A percentile compares a stretch with the other conserved stretches of the same genome.
Conservation (phyloP, 2,888 invertebrate species). For the Synanthedon myopaeformis region DNA sequence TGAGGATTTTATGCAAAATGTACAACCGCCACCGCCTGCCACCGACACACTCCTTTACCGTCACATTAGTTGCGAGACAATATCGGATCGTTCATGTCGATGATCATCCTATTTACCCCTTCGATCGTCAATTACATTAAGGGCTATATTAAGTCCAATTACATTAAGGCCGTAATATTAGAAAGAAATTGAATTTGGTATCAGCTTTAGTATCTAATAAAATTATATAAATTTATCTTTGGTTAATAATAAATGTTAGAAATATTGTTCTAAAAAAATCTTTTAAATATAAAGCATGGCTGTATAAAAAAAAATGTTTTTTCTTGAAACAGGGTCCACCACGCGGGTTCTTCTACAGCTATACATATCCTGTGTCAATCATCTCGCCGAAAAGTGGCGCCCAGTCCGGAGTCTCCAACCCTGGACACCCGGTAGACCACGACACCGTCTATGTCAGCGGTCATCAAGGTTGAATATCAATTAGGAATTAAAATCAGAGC, state of each 20-base stretch:
- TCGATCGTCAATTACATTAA: no score
- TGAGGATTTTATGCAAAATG: slow-evolving; percentile 64
- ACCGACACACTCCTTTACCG: slow-evolving; percentile 39
- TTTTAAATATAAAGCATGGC: background rate
- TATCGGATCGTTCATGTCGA: background rate
- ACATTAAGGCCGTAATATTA: no score
- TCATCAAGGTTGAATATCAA: slow-evolving; percentile 9
- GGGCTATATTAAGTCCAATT: no score
- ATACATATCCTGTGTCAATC: slow-evolving; percentile 74
- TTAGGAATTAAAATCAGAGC: no score
- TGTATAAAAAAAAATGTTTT: slow-evolving; percentile 2
- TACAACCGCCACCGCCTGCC: slow-evolving; percentile 23
- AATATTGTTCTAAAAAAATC: no score
- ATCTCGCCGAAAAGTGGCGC: slow-evolving; percentile 42
- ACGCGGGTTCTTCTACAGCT: slow-evolving; percentile 79
- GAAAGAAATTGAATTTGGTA: no score
- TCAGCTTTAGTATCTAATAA: no score
- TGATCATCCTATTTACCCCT: no score
- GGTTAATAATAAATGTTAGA: no score
- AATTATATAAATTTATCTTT: no score
- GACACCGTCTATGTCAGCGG: slow-evolving; percentile 30
- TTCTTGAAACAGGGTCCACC: slow-evolving; percentile 61
- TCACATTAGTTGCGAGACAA: background rate
- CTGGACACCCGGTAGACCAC: slow-evolving; percentile 32
- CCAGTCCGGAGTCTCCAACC: slow-evolving; percentile 17